A percentile compares a stretch with the other conserved stretches of the same genome.
Evolutionary conservation across 2,113 vertebrate species (phyloP).

Genomic region (Trinectes maculatus): DNA sequence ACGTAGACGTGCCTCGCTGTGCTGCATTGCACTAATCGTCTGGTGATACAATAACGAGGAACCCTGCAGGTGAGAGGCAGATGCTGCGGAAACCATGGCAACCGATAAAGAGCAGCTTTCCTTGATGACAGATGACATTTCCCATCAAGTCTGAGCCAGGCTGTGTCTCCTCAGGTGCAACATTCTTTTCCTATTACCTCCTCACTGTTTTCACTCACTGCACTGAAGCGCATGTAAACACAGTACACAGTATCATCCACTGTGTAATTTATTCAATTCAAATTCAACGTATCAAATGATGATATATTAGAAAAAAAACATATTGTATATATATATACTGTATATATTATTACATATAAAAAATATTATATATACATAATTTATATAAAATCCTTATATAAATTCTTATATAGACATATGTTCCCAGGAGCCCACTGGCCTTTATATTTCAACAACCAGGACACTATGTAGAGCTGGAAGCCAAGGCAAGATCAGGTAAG

Average conservation of each 20-base stretch:
- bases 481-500: too few species aligned
- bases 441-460: background rate
- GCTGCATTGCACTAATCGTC: conserved; percentile 4
- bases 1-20: background rate
- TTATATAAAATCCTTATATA: too few species aligned
- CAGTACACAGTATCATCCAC: rapidly evolving
- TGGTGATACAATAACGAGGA: conserved; percentile 43
- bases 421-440: too few species aligned
- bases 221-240: background rate
- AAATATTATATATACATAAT: too few species aligned
- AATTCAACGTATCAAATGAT: too few species aligned
- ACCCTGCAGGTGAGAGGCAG: conserved; percentile 61
- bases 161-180: conserved; percentile 22
- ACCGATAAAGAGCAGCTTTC: conserved; percentile 44
- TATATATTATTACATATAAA: too few species aligned
- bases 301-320: too few species aligned
- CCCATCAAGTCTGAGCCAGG: conserved; percentile 31
- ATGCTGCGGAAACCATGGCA: conserved; percentile 62
- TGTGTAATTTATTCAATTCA: too few species aligned
- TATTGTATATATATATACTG: too few species aligned
- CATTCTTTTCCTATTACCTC: background rate
- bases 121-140: conserved; percentile 61
- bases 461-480: too few species aligned
- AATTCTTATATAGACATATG: too few species aligned
- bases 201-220: background rate